These are phyloP conservation scores for Drosophila setifemur DNA, from an alignment of 1,140 invertebrate species.

Conservation along the genomic window DNA sequence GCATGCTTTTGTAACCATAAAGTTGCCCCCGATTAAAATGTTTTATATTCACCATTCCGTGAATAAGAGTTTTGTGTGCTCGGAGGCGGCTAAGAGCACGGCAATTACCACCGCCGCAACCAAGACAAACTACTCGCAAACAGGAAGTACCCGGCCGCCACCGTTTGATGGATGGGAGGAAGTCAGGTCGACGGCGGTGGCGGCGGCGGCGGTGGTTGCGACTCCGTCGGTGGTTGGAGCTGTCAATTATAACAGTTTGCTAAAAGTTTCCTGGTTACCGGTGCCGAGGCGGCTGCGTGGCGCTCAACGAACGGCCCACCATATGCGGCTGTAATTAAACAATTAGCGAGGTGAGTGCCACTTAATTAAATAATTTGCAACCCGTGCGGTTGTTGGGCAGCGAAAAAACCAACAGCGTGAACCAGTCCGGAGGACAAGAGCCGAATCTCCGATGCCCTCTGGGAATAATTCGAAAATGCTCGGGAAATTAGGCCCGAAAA, in stretches of 20 bases:
- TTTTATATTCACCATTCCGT: neutral
- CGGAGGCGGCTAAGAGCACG: neutral
- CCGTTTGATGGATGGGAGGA: constrained; percentile 28
- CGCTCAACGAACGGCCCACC: constrained; percentile 4
- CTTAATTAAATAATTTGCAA: constrained; percentile 75
- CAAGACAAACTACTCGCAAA: constrained; percentile 39
- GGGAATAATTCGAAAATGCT: neutral
- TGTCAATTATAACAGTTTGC: constrained; percentile 71
- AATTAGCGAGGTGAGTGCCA: constrained; percentile 72
- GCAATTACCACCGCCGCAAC: constrained; percentile 41
- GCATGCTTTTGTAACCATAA: too few species aligned
- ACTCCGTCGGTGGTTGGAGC: constrained; percentile 35
- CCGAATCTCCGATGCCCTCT: constrained; percentile 11
- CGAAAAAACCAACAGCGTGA: constrained; percentile 20
- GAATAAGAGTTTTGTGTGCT: neutral
- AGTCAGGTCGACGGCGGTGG: constrained; percentile 5
- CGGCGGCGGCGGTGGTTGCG: constrained; percentile 8
- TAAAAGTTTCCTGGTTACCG: constrained; percentile 41
- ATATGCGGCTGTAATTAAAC: constrained; percentile 59
- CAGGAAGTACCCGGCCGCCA: constrained; percentile 22
- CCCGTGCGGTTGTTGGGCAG: constrained; percentile 47
- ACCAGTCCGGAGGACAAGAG: neutral
- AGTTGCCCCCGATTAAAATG: too few species aligned
- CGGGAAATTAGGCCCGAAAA: neutral
- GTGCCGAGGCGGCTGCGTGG: neutral